These are phyloP conservation scores for Tretioscincus oriximinensis DNA, from an alignment of 2,113 vertebrate species.

Conservation along the genomic window DNA sequence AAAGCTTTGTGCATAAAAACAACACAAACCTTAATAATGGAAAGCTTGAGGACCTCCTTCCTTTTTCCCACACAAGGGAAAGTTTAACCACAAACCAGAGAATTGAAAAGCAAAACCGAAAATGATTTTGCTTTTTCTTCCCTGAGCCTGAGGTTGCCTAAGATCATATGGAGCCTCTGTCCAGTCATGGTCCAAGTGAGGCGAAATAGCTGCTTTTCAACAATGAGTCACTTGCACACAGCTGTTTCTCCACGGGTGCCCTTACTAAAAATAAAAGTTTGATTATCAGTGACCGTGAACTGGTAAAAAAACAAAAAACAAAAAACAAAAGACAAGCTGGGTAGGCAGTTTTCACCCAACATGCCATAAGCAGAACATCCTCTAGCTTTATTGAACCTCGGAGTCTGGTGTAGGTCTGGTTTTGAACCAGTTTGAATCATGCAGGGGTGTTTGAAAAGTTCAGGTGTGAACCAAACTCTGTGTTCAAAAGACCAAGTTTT, in stretches of 20 bases:
- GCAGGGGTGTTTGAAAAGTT: too few relatives aligned
- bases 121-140: constrained; percentile 33
- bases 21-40: neutral
- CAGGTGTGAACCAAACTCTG: too few relatives aligned
- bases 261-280: neutral
- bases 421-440: too few relatives aligned
- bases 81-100: neutral
- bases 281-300: accelerated
- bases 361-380: neutral
- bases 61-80: neutral
- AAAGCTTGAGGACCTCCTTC: neutral
- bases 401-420: neutral
- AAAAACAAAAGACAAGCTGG: neutral
- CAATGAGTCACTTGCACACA: neutral
- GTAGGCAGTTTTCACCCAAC: neutral
- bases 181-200: accelerated
- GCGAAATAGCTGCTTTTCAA: neutral
- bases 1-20: too few relatives aligned
- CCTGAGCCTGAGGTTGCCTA: neutral
- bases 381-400: neutral
- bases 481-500: too few relatives aligned
- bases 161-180: constrained; percentile 14
- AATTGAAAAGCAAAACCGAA: neutral
- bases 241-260: accelerated
- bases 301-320: neutral